Evolutionary conservation across 2,113 vertebrate species (phyloP).

Genomic region (Alethe diademata): DNA sequence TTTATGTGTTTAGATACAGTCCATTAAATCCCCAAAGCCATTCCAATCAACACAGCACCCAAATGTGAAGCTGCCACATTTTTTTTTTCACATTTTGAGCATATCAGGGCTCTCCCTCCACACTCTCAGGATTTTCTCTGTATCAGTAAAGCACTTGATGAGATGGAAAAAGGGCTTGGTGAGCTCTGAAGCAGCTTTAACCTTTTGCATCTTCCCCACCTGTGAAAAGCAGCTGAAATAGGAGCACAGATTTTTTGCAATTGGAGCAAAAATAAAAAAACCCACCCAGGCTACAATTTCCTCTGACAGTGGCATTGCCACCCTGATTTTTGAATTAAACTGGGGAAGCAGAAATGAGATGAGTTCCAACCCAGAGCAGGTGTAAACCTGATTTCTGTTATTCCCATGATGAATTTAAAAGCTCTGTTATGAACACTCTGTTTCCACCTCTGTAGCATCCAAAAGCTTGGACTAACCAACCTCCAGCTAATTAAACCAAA

Average conservation of each 20-base stretch:
- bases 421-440: neutral
- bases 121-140: neutral
- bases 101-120: neutral
- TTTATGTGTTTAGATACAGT: neutral
- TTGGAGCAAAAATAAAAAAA: neutral
- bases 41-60: neutral
- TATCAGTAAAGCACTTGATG: neutral
- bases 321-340: neutral
- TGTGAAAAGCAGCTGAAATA: neutral
- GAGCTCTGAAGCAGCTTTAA: neutral
- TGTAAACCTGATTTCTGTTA: neutral
- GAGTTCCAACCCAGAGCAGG: neutral
- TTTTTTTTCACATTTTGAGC: fast-evolving
- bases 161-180: neutral
- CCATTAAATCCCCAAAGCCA: neutral
- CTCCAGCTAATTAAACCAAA: neutral
- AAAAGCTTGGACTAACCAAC: neutral
- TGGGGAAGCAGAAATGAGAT: neutral
- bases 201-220: neutral
- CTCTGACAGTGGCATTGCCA: neutral
- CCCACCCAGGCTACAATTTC: neutral
- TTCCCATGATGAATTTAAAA: neutral
- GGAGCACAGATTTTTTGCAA: neutral
- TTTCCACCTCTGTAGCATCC: neutral
- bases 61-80: neutral